Percentiles rank a stretch among this genome's conserved stretches.
These are phyloP conservation scores for Drosophila neoperkinsi DNA, from an alignment of 2,888 invertebrate species.

Conservation along the genomic window DNA sequence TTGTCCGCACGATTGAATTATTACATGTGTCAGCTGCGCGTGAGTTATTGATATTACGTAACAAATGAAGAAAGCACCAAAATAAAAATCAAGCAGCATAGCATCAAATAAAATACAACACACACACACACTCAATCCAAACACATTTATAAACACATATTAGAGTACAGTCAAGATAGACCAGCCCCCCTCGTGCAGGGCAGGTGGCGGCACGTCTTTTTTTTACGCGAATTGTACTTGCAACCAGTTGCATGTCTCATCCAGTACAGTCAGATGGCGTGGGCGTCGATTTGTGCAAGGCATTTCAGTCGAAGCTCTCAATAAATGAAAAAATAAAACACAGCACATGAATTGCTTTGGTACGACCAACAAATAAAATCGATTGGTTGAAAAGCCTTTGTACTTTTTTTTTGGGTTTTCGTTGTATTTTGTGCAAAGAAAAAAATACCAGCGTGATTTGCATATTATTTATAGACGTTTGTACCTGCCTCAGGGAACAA, in stretches of 20 bases:
- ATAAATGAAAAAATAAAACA: slow-evolving; percentile 36
- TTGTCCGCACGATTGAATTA: slow-evolving; percentile 83
- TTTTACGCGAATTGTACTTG: slow-evolving; percentile 44
- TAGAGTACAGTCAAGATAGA: slow-evolving; percentile 31
- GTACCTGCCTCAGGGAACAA: slow-evolving; percentile 11
- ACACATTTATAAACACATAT: slow-evolving; percentile 9
- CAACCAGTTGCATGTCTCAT: slow-evolving; percentile 67
- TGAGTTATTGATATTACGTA: slow-evolving; percentile 79
- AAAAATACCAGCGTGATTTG: slow-evolving; percentile 68
- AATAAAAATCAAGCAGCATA: slow-evolving; percentile 73
- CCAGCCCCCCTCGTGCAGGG: background rate
- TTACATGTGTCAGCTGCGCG: slow-evolving; percentile 82
- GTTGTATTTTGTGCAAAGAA: slow-evolving; percentile 10
- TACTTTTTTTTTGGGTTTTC: slow-evolving; percentile 3
- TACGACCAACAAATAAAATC: slow-evolving; percentile 59
- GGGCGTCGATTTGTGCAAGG: slow-evolving; percentile 10
- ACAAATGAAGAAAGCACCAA: slow-evolving; percentile 72
- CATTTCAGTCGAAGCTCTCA: slow-evolving; percentile 32
- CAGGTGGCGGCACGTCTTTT: slow-evolving; percentile 31
- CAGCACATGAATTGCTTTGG: slow-evolving; percentile 48
- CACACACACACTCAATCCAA: slow-evolving; percentile 16
- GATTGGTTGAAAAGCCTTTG: slow-evolving; percentile 44
- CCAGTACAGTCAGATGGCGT: slow-evolving; percentile 32
- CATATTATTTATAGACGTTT: slow-evolving; percentile 67
- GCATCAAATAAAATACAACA: slow-evolving; percentile 48